Base-by-base conservation (phyloP, 2,113 vertebrate species). In the Pteronura brasiliensis region DNA sequence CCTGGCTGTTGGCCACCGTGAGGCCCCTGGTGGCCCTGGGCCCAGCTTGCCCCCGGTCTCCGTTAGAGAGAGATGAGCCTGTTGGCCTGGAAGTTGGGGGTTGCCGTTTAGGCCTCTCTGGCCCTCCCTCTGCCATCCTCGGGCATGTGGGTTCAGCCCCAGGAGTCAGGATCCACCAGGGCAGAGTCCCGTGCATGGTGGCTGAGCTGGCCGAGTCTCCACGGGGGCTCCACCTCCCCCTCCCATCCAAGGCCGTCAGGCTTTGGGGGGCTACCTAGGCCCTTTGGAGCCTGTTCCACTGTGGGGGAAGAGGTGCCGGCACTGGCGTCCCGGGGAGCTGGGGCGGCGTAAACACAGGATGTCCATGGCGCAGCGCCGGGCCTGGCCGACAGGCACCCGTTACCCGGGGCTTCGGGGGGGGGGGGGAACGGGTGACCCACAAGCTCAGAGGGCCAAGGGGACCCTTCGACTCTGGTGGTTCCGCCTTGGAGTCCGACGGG, bases 291-390 rank as follows among this genome's bases (percentile, higher is more conserved):
- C n/a, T 12, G 39, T 23, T 36, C 47, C n/a, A 31, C 69, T 0
- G 6, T 10, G 27, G 36, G 76, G 55, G 31, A n/a, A 17, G 61
- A 69, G 47, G 10, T 7, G 10, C 52, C 1, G 4, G 9, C 29
- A 52, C 36, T 7, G 31, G 21, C 27, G 6, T 59, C 11, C 2
- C 1, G 3, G 55, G 69, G n/a, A 11, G 6, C 34, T 23, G 39
- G n/a, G 17, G 10, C 84, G 23, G 39, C 31, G 11, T 20, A 17
- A 9, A 36, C 20, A 18, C 11, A 13, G 57, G 3, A 3, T 1
- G 5, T 8, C 18, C 13, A 0, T 3, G 6, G 31, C 11, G 21
- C n/a, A 3, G n/a, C 12, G 0, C 25, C 3, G 14, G 71, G 27
- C 83, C 17, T 15, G 20, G 42, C n/a, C 31, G 8, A 21, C 11